A percentile compares a stretch with the other conserved stretches of the same genome.
Conservation (phyloP, 2,888 invertebrate species). For the Anthrax anthrax region DNA sequence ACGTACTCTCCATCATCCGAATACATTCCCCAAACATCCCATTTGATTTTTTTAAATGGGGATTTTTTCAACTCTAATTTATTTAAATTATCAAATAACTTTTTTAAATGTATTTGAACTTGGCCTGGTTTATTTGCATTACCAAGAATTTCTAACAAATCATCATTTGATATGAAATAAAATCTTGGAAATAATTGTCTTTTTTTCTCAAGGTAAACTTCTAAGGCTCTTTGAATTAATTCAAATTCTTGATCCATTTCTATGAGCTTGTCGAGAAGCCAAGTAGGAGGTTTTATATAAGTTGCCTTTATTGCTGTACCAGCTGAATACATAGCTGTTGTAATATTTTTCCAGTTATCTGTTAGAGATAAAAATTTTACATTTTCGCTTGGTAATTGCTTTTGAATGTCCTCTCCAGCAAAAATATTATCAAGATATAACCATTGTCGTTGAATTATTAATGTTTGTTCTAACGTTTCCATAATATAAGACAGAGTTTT, state of each 20-base stretch:
- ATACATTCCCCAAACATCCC: slow-evolving; percentile 54
- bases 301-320: slow-evolving; percentile 47
- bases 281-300: slow-evolving; percentile 44
- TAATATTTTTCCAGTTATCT: slow-evolving; percentile 55
- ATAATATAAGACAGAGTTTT: slow-evolving; percentile 64
- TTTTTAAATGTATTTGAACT: slow-evolving; percentile 75
- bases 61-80: slow-evolving; percentile 50
- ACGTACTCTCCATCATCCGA: slow-evolving; percentile 74
- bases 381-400: slow-evolving; percentile 65
- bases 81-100: slow-evolving; percentile 75
- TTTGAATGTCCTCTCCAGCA: slow-evolving; percentile 71
- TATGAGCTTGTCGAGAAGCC: slow-evolving; percentile 51
- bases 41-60: slow-evolving; percentile 25
- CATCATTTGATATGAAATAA: slow-evolving; percentile 70
- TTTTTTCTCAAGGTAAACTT: slow-evolving; percentile 77
- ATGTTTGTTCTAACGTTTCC: slow-evolving; percentile 63
- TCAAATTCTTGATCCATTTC: slow-evolving; percentile 64
- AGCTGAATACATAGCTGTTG: slow-evolving; percentile 29
- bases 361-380: slow-evolving; percentile 59
- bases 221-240: slow-evolving; percentile 64
- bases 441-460: slow-evolving; percentile 75
- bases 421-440: slow-evolving; percentile 82
- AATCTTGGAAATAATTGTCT: slow-evolving; percentile 75
- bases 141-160: slow-evolving; percentile 60
- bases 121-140: slow-evolving; percentile 71